phyloP scores from a whole-genome alignment of 1,140 invertebrate species.

The Paraescarpia echinospica region DNA sequence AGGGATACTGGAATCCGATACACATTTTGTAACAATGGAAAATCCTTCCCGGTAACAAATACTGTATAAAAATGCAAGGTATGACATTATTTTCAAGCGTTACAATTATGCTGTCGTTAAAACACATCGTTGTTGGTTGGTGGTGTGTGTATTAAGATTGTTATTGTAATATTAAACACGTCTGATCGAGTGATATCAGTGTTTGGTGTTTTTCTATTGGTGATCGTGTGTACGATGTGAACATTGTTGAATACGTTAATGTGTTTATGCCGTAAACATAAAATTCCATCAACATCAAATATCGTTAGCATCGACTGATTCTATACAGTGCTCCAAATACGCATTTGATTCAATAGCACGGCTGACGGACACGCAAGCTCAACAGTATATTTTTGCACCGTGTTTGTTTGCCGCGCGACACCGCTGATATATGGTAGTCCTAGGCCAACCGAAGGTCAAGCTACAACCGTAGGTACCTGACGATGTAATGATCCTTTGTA shows the following conservation, averaged over 20 bases:
- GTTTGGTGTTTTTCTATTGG: background rate
- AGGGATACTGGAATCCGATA: background rate
- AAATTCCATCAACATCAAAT: background rate
- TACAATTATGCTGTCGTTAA: background rate
- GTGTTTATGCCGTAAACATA: background rate
- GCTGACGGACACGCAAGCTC: background rate
- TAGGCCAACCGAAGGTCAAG: no score
- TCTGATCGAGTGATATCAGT: background rate
- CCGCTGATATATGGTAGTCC: no score
- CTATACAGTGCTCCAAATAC: background rate
- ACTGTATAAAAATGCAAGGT: background rate
- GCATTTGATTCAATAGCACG: background rate
- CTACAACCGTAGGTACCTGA: no score
- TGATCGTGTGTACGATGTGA: background rate
- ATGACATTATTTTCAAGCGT: background rate
- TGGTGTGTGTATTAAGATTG: background rate
- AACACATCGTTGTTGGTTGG: background rate
- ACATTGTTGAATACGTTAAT: background rate
- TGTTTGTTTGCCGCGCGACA: no score
- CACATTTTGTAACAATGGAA: background rate
- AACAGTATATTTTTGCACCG: no score
- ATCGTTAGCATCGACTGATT: background rate
- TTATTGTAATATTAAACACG: conserved; percentile 1
- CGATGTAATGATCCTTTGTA: no score
- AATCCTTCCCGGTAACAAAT: background rate